Percentiles rank a stretch among this genome's conserved stretches.
phyloP scores from a whole-genome alignment of 2,113 vertebrate species.

The Ptychochromis oligacanthus region DNA sequence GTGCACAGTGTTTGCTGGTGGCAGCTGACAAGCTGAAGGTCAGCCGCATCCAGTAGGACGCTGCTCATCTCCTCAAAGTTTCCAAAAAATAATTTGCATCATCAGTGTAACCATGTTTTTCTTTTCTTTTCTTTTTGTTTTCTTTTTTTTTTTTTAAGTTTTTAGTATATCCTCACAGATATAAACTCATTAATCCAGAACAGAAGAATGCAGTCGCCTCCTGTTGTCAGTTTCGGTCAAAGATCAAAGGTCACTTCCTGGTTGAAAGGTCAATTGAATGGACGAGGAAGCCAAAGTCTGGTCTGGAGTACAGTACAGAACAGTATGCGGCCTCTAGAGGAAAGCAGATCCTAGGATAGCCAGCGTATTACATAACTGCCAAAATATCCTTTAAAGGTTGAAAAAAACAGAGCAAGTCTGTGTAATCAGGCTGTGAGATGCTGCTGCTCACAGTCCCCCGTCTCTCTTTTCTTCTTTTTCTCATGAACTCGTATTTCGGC shows the following conservation, averaged over 20 bases:
- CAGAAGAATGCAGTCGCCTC: conserved; percentile 25
- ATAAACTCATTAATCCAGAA: conserved; percentile 26
- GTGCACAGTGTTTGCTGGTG: conserved; percentile 60
- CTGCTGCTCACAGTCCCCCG: conserved; percentile 47
- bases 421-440: conserved; percentile 60
- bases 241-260: conserved; percentile 78
- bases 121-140: not conserved
- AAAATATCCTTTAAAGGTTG: conserved; percentile 62
- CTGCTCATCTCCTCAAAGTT: conserved; percentile 49
- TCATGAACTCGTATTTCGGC: conserved; percentile 42
- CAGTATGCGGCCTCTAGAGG: conserved; percentile 59
- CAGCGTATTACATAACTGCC: conserved; percentile 40
- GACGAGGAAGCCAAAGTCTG: conserved; percentile 57
- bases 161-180: conserved; percentile 38
- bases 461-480: conserved; percentile 25
- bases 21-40: conserved; percentile 44
- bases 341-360: conserved; percentile 51
- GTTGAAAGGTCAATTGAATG: conserved; percentile 66
- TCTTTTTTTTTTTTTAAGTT: not conserved
- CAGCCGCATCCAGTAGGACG: conserved; percentile 30
- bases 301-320: conserved; percentile 44
- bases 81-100: conserved; percentile 62
- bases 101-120: conserved; percentile 32
- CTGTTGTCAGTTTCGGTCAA: conserved; percentile 38
- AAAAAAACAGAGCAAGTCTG: conserved; percentile 51